phyloP scores from a whole-genome alignment of 2,113 vertebrate genomes.

The Microtus richardsoni region DNA sequence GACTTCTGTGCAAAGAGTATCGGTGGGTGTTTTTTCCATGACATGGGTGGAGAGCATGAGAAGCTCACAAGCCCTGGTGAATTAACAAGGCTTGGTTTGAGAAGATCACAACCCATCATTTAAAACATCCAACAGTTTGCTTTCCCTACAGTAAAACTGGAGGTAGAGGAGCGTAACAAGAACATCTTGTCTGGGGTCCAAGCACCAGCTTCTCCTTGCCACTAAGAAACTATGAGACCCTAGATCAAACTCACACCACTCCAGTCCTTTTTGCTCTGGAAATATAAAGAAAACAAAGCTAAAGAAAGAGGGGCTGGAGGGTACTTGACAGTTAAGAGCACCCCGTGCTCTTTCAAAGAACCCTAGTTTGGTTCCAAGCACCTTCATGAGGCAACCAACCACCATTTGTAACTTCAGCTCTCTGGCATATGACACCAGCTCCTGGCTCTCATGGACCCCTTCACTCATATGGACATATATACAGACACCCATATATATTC shows the following conservation, averaged over 20 bases:
- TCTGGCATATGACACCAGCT: too few relatives aligned
- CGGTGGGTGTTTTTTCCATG: neutral
- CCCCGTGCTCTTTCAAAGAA: neutral
- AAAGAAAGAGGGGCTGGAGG: neutral
- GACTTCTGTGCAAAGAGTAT: neutral
- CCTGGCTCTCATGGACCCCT: too few relatives aligned
- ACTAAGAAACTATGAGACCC: neutral
- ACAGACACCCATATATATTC: neutral
- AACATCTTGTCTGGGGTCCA: neutral
- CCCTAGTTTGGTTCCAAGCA: neutral
- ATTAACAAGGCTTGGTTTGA: conserved; percentile 30
- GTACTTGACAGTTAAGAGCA: neutral
- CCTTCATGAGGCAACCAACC: neutral
- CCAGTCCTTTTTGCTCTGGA: neutral
- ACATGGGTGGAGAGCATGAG: neutral
- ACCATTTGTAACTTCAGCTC: neutral
- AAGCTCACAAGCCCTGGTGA: neutral
- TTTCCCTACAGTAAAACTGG: neutral
- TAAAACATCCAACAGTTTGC: neutral
- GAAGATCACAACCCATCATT: neutral
- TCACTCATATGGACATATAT: neutral
- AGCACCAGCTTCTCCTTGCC: accelerated
- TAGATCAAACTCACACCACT: neutral
- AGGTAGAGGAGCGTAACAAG: neutral
- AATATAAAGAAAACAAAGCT: neutral